These are phyloP conservation scores for Sula dactylatra DNA, from an alignment of 2,113 vertebrate species.

Conservation along the genomic window DNA sequence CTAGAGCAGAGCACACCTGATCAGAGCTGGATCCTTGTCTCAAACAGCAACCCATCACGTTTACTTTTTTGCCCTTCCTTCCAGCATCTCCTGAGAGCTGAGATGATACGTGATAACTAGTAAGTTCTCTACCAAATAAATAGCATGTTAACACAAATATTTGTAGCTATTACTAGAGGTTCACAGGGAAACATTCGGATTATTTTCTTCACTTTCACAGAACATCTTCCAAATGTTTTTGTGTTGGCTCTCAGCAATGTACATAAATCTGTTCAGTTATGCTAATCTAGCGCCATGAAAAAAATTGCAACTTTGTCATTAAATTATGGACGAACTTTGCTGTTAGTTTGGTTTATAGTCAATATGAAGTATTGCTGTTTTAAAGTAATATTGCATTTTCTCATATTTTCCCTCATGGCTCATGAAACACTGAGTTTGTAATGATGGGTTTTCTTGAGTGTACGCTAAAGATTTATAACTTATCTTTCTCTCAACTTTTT, in stretches of 20 bases:
- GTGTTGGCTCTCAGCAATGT: background rate
- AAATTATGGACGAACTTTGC: background rate
- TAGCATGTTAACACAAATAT: background rate
- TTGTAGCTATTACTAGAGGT: background rate
- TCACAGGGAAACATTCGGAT: background rate
- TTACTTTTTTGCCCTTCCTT: background rate
- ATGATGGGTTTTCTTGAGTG: background rate
- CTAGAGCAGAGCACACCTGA: background rate
- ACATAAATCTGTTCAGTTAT: slow-evolving; percentile 26
- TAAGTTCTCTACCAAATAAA: background rate
- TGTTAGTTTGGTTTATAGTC: background rate
- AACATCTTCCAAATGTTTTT: slow-evolving; percentile 24
- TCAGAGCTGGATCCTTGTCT: background rate
- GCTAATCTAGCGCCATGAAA: background rate
- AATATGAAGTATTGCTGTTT: background rate
- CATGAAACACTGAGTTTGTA: background rate
- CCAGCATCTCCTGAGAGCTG: background rate
- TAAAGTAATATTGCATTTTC: slow-evolving; percentile 11
- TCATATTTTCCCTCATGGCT: background rate
- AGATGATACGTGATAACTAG: background rate
- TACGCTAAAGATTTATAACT: background rate
- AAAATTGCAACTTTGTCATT: background rate
- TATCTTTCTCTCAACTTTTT: background rate
- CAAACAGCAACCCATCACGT: background rate
- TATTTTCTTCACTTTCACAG: slow-evolving; percentile 15